Conservation (phyloP, 1,140 invertebrate genomes). For the Cecropterus lyciades region DNA sequence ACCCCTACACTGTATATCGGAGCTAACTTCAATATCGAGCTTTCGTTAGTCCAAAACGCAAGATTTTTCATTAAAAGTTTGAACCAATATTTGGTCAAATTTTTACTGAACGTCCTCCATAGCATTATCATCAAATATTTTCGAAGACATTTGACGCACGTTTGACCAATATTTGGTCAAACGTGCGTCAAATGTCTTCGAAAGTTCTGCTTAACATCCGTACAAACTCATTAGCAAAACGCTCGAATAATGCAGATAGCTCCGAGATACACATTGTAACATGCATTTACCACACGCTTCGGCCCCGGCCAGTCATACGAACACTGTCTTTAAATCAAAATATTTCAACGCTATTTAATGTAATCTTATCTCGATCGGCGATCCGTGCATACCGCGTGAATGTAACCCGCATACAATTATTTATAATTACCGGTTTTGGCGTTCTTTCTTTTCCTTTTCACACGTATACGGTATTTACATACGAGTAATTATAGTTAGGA, state of each 20-base stretch:
- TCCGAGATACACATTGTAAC: conserved; percentile 67
- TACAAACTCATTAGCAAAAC: conserved; percentile 21
- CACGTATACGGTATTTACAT: conserved; percentile 80
- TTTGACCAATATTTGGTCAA: conserved; percentile 25
- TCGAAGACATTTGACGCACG: too few species aligned
- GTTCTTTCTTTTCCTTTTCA: conserved; percentile 80
- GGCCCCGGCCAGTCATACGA: conserved; percentile 54
- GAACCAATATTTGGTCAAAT: conserved; percentile 1
- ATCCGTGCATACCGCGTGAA: conserved; percentile 74
- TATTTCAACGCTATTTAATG: conserved; percentile 81
- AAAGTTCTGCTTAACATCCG: conserved; percentile 10
- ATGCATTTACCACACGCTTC: conserved; percentile 80
- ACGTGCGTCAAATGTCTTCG: conserved; percentile 6
- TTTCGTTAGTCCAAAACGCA: background rate
- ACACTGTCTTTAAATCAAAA: conserved; percentile 82
- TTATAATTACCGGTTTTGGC: conserved; percentile 78
- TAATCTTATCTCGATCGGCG: conserved; percentile 78
- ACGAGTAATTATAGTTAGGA: conserved; percentile 72
- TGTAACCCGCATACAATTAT: conserved; percentile 79
- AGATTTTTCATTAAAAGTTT: conserved; percentile 1
- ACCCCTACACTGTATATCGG: conserved; percentile 59
- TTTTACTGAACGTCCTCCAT: too few species aligned
- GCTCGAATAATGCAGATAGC: conserved; percentile 58
- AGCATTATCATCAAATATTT: conserved; percentile 1
- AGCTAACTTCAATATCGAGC: conserved; percentile 58